These are phyloP conservation scores for Drosophila fungiperda DNA, from an alignment of 2,888 invertebrate genomes.

Conservation along the genomic window DNA sequence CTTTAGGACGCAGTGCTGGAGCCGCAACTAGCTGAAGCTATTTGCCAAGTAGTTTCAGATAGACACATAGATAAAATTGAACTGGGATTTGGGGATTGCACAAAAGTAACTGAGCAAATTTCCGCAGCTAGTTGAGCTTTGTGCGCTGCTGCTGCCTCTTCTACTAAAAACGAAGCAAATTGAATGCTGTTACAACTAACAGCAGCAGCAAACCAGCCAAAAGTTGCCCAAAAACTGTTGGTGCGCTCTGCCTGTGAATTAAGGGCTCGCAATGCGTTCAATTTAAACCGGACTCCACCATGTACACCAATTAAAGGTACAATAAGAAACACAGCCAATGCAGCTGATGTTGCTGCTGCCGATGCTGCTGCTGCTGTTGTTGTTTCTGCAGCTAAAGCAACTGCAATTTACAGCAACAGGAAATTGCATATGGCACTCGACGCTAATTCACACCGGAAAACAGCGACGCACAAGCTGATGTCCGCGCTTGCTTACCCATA, in stretches of 20 bases:
- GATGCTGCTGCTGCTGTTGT: not conserved
- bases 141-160: slow-evolving; percentile 21
- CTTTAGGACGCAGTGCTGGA: slow-evolving; percentile 4
- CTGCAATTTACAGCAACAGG: slow-evolving; percentile 74
- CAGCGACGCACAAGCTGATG: slow-evolving; percentile 54
- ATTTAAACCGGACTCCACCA: slow-evolving; percentile 54
- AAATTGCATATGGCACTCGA: slow-evolving; percentile 78
- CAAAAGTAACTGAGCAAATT: slow-evolving; percentile 81
- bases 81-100: slow-evolving; percentile 80
- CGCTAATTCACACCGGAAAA: slow-evolving; percentile 78
- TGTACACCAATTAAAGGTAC: slow-evolving; percentile 67
- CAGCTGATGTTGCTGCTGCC: slow-evolving; percentile 9
- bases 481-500: slow-evolving; percentile 43
- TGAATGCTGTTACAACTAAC: slow-evolving; percentile 64
- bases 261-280: slow-evolving; percentile 51
- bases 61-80: slow-evolving; percentile 81
- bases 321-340: slow-evolving; percentile 24
- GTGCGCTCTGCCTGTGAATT: slow-evolving; percentile 23
- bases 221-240: slow-evolving; percentile 33
- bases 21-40: slow-evolving; percentile 41
- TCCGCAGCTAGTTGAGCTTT: slow-evolving; percentile 77
- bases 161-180: slow-evolving; percentile 63
- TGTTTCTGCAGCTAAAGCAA: slow-evolving; percentile 1
- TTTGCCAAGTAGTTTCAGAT: slow-evolving; percentile 75
- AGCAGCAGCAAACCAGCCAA: slow-evolving; percentile 26